Percentiles rank a stretch among this genome's conserved stretches.
phyloP scores from a whole-genome alignment of 1,140 invertebrate species.

The Muscidifurax raptorellus region DNA sequence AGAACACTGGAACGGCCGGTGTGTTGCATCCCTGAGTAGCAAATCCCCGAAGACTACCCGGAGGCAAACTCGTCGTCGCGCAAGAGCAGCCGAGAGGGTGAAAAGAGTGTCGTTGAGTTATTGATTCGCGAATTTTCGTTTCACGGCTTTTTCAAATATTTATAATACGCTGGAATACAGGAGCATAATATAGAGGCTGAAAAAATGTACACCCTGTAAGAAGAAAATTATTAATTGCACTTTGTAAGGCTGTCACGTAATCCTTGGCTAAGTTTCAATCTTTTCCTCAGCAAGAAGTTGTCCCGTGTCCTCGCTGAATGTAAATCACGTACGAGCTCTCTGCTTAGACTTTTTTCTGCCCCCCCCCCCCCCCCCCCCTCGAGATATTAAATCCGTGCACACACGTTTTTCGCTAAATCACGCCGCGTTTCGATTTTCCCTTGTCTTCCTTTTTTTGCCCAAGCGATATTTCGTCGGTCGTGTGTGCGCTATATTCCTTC shows the following conservation, averaged over 20 bases:
- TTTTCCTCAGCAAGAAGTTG: not conserved
- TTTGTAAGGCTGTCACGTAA: not conserved
- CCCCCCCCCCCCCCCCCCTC: too few species aligned
- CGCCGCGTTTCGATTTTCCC: not conserved
- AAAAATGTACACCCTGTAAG: too few species aligned
- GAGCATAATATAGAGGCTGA: too few species aligned
- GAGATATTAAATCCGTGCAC: not conserved
- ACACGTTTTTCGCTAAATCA: conserved; percentile 20
- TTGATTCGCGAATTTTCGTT: not conserved
- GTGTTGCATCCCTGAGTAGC: not conserved
- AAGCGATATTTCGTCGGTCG: conserved; percentile 20
- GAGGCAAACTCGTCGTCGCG: not conserved
- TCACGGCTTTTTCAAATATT: not conserved
- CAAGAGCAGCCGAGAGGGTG: not conserved
- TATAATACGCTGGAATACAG: not conserved
- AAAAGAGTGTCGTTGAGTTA: not conserved
- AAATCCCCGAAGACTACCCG: not conserved
- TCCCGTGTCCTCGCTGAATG: not conserved
- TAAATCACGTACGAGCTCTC: not conserved
- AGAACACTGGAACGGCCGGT: not conserved
- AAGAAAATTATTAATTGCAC: conserved; percentile 10
- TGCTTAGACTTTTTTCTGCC: conserved; percentile 1
- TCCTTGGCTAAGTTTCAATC: conserved; percentile 8
- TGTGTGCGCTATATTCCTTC: not conserved
- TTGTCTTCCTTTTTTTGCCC: not conserved